phyloP scores from a whole-genome alignment of 2,797 vertebrate species.

The Pantherophis vulpinus region DNA sequence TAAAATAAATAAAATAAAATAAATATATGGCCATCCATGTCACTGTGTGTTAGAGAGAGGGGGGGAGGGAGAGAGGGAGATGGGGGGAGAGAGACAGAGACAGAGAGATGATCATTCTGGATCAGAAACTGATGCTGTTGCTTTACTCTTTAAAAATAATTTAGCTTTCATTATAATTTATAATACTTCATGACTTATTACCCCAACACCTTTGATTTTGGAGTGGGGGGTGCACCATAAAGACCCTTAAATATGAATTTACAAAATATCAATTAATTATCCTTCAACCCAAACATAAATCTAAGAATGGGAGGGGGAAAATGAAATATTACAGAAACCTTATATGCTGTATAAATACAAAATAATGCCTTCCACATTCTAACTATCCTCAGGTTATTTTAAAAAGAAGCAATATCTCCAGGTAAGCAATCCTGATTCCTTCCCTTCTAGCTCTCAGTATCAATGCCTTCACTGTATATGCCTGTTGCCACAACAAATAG shows the following conservation, averaged over 20 bases:
- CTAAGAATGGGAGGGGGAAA: neutral
- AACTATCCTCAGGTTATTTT: neutral
- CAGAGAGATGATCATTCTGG: neutral
- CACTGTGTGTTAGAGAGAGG: neutral
- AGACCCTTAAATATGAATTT: neutral
- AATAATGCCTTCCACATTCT: neutral
- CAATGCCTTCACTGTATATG: neutral
- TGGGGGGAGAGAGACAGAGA: too few species aligned
- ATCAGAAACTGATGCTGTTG: neutral
- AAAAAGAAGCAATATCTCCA: neutral
- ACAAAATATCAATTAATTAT: neutral
- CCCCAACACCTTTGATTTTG: neutral
- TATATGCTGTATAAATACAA: neutral
- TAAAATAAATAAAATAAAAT: too few species aligned
- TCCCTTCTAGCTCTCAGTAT: neutral
- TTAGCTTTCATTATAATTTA: neutral
- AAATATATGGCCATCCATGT: neutral
- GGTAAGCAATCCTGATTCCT: neutral
- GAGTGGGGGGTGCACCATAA: neutral
- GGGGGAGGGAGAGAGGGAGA: fast-evolving
- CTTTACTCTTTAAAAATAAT: neutral
- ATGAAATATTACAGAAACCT: neutral
- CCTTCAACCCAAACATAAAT: neutral
- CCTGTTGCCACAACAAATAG: conserved; percentile 28
- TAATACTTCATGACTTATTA: neutral